Conservation (phyloP, 2,888 invertebrate genomes). For the Ormyrus rosae region DNA sequence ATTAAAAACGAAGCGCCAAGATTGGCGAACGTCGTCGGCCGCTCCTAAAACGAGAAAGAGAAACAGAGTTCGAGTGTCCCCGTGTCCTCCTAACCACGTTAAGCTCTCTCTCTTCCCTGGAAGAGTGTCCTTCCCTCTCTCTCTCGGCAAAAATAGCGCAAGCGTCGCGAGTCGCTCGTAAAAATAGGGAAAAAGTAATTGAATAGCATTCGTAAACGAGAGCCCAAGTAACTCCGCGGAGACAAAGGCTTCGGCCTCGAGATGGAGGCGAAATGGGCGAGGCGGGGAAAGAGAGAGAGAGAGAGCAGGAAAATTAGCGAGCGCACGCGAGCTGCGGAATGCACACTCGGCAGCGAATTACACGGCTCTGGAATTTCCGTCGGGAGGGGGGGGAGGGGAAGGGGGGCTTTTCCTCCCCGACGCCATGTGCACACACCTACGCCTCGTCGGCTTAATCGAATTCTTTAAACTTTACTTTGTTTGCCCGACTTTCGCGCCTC, state of each 20-base stretch:
- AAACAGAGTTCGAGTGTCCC: too few relatives aligned
- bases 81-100: too few relatives aligned
- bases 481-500: conserved; percentile 44
- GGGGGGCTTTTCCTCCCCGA: neutral
- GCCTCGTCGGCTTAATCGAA: conserved; percentile 43
- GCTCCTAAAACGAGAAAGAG: too few relatives aligned
- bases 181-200: conserved; percentile 11
- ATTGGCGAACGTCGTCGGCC: too few relatives aligned
- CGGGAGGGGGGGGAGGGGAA: neutral
- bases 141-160: too few relatives aligned
- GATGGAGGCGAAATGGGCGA: neutral
- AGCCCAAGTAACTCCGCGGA: neutral
- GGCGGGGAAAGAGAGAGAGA: neutral
- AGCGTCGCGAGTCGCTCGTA: neutral
- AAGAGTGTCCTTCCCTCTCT: too few relatives aligned
- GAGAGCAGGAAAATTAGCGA: conserved; percentile 35
- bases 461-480: conserved; percentile 50
- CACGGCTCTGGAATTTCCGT: conserved; percentile 44
- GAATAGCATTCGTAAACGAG: neutral
- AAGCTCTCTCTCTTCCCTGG: too few relatives aligned
- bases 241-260: neutral
- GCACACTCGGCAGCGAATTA: conserved; percentile 26
- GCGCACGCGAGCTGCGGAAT: conserved; percentile 29
- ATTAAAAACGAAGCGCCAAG: too few relatives aligned
- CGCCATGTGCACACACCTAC: neutral